These are phyloP conservation scores for Drosophila glabriapex DNA, from an alignment of 2,888 invertebrate genomes.

Conservation along the genomic window DNA sequence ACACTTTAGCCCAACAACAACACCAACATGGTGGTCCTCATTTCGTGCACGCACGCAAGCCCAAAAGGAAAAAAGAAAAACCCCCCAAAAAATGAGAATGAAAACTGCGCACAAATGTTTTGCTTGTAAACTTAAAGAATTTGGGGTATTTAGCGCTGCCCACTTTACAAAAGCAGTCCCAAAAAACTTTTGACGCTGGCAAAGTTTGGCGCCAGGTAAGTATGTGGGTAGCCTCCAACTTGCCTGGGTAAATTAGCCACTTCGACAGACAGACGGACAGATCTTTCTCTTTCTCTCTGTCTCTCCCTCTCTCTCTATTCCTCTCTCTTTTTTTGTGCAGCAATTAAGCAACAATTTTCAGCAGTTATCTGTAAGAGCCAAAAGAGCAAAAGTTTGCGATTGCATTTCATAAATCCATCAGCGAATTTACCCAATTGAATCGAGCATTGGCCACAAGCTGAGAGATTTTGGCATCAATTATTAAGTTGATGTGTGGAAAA, in stretches of 20 bases:
- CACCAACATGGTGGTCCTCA: constrained; percentile 47
- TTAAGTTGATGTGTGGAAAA: constrained; percentile 59
- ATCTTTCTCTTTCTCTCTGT: no score
- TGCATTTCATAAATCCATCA: constrained; percentile 60
- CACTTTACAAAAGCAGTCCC: constrained; percentile 45
- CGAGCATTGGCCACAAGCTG: constrained; percentile 16
- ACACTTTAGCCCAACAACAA: constrained; percentile 40
- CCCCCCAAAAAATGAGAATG: constrained; percentile 15
- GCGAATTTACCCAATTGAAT: constrained; percentile 53
- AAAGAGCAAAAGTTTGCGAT: constrained; percentile 13
- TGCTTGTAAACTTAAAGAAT: constrained; percentile 81
- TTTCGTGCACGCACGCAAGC: constrained; percentile 74
- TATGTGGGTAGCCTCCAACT: constrained; percentile 42
- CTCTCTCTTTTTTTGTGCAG: constrained; percentile 18
- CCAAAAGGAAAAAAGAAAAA: constrained; percentile 33
- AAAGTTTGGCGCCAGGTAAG: constrained; percentile 59
- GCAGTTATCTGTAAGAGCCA: constrained; percentile 53
- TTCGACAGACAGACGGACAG: not conserved
- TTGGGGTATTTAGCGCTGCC: constrained; percentile 76
- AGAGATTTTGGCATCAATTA: constrained; percentile 47
- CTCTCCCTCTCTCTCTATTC: not conserved
- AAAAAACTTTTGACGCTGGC: constrained; percentile 54
- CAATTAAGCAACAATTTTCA: constrained; percentile 81
- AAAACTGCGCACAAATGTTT: constrained; percentile 78
- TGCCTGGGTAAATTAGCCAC: constrained; percentile 67